A percentile compares a stretch with the other conserved stretches of the same genome.
These are phyloP conservation scores for Aphelenchoides fujianensis DNA, from an alignment of 1,140 invertebrate genomes.

Conservation along the genomic window DNA sequence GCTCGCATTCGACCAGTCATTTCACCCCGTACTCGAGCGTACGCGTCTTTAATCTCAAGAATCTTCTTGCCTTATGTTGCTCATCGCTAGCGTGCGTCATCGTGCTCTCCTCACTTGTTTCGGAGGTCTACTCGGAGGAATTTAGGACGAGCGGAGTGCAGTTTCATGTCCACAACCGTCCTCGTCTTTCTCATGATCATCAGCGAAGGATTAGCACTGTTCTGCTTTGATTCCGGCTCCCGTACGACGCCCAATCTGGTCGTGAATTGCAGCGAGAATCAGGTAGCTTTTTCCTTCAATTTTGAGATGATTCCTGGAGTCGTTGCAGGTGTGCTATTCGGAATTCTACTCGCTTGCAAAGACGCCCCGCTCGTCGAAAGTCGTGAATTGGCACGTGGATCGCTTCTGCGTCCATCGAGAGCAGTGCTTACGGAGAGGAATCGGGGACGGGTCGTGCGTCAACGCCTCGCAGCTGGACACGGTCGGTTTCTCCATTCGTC, in stretches of 20 bases:
- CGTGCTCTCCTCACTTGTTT: no score
- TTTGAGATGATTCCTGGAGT: not conserved
- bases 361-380: not conserved
- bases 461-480: not conserved
- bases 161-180: not conserved
- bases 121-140: no score
- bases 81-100: no score
- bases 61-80: no score
- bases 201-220: not conserved
- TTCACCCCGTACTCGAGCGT: no score
- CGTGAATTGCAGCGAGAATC: not conserved
- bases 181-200: not conserved
- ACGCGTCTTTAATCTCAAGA: no score
- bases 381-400: not conserved
- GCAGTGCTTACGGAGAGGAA: not conserved
- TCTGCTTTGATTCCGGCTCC: not conserved
- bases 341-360: not conserved
- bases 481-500: no score
- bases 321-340: not conserved
- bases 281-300: not conserved
- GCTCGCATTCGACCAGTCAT: no score
- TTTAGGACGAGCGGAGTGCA: no score
- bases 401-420: not conserved
- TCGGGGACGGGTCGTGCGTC: not conserved
- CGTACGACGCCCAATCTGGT: not conserved